phyloP scores from a whole-genome alignment of 2,888 invertebrate genomes.

The Hoplodrina blanda region DNA sequence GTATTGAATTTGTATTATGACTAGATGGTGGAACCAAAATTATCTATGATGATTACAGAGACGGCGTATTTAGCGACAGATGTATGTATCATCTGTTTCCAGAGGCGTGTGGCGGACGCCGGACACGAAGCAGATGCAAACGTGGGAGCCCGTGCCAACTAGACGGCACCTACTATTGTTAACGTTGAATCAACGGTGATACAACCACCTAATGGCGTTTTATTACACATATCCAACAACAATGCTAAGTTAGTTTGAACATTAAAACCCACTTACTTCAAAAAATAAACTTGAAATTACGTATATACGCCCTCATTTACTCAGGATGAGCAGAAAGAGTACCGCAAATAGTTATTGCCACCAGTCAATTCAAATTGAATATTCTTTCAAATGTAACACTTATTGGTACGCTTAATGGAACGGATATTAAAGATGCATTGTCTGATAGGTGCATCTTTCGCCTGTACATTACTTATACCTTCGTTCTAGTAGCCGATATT shows the following conservation, averaged over 20 bases:
- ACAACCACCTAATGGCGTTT: constrained; percentile 47
- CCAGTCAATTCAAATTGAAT: background rate
- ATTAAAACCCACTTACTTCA: constrained; percentile 44
- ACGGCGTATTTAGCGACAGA: constrained; percentile 64
- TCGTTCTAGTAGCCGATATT: constrained; percentile 58
- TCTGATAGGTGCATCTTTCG: constrained; percentile 30
- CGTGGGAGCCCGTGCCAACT: constrained; percentile 63
- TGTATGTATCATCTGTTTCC: constrained; percentile 68
- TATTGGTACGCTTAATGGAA: constrained; percentile 12
- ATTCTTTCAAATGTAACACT: constrained; percentile 20
- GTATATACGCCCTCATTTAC: constrained; percentile 17
- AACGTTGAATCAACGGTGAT: constrained; percentile 50
- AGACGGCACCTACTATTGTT: constrained; percentile 61
- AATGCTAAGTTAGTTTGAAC: constrained; percentile 36
- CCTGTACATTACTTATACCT: constrained; percentile 37
- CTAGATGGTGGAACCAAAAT: constrained; percentile 31
- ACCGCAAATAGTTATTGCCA: background rate
- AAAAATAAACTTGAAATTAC: constrained; percentile 30
- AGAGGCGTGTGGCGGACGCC: constrained; percentile 35
- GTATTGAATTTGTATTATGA: constrained; percentile 12
- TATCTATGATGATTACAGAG: constrained; percentile 56
- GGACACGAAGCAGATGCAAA: constrained; percentile 72
- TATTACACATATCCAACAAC: constrained; percentile 49
- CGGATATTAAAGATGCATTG: constrained; percentile 28
- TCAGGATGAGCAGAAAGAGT: constrained; percentile 17